Evolutionary conservation across 1,140 invertebrate species (phyloP), one percentile per base, ranked within the genome.

Genomic region (Trichoplusia ni): DNA sequence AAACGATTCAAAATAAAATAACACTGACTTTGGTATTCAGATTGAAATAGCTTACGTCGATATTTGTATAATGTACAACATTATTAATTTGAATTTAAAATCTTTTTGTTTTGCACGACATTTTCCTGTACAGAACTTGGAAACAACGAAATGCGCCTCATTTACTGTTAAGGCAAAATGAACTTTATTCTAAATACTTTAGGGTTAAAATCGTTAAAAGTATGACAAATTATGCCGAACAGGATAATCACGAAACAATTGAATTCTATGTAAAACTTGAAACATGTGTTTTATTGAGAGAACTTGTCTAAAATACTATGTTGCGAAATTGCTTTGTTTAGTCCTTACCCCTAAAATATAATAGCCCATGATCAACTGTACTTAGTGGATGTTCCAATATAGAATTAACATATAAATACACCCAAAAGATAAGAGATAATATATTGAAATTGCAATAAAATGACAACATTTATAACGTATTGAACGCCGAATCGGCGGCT

Each of bases 161-260:
- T 18, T 14, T 3, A 9, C 6, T 49, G 7, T 9, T 49, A 18
- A 2, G 11, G 7, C 5, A 51, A 33, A 33, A 3, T 51, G 16
- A 19, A 11, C n/a, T 33, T 51, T 11, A 19, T 19, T 11, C 2
- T 2, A 19, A 2, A 1, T 1, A 0, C 8, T 7, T 35, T 33
- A 35, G 18, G 29, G 1, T 35, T 6, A 27, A 6, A 46, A 46
- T 27, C 6, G 42, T 4, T 27, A 14, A 9, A 9, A 19, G 7
- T 1, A n/a, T 8, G 18, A 13, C 3, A 11, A 29, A 47, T 51
- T 3, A 8, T n/a, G 13, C 5, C 6, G 25, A 35, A 33, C 47
- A 51, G 47, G 47, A 51, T 51, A 51, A 51, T 51, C 47, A 13
- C 13, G 29, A 11, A 35, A 7, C 13, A 16, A 51, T 51, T 21